phyloP scores from a whole-genome alignment of 2,797 vertebrate species.

The Ptychadena robeensis region DNA sequence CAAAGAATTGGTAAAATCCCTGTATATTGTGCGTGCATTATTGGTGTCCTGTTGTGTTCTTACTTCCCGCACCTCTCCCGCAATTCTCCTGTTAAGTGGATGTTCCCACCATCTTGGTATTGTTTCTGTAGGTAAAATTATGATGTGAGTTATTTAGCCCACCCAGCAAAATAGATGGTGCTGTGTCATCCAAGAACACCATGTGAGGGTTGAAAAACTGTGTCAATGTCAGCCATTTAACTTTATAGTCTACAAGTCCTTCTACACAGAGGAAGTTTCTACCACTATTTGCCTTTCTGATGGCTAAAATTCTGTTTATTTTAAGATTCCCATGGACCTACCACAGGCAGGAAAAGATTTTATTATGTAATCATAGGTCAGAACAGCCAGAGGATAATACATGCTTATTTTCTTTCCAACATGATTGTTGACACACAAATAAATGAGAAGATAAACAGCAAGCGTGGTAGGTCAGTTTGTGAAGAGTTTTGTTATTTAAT shows the following conservation, averaged over 20 bases:
- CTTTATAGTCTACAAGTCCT: not conserved
- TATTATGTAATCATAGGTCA: constrained; percentile 10
- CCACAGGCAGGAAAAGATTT: constrained; percentile 7
- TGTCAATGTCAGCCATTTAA: not conserved
- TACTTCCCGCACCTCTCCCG: no score
- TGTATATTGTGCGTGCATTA: no score
- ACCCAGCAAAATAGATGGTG: no score
- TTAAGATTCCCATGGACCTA: not conserved
- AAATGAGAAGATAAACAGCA: constrained; percentile 4
- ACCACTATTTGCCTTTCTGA: not conserved
- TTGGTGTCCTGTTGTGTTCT: no score
- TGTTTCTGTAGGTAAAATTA: no score
- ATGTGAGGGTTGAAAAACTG: not conserved
- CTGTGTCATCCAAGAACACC: not conserved
- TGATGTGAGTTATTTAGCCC: no score
- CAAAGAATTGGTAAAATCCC: no score
- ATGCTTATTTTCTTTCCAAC: constrained; percentile 9
- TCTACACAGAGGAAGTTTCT: not conserved
- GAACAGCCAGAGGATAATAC: constrained; percentile 1
- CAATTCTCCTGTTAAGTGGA: no score
- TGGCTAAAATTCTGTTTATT: not conserved
- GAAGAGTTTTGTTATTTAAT: not conserved
- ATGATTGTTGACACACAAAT: constrained; percentile 7
- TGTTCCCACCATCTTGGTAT: no score
- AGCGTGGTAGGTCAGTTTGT: constrained; percentile 1